Evolutionary conservation across 2,797 vertebrate species (phyloP).

Genomic region (Cetoscarus ocellatus): DNA sequence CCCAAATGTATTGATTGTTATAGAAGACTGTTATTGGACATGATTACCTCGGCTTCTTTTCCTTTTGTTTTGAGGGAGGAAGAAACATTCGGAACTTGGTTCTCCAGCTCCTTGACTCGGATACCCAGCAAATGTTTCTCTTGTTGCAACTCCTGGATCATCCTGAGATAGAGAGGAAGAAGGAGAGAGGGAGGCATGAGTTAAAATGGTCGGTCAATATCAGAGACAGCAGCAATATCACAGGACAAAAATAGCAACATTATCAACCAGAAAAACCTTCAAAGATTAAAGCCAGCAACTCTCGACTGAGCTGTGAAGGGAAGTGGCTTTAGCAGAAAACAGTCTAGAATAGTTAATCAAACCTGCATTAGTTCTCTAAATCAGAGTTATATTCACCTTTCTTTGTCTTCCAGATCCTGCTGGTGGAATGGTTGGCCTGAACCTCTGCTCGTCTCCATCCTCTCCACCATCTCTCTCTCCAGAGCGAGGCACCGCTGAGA

Average conservation of each 20-base stretch:
- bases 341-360: too few relatives aligned
- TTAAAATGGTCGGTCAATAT: neutral
- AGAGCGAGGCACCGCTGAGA: constrained; percentile 85
- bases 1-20: neutral
- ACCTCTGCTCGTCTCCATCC: constrained; percentile 46
- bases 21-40: neutral
- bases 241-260: neutral
- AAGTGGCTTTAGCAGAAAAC: neutral
- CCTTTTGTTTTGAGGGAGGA: constrained; percentile 57
- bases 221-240: neutral
- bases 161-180: constrained; percentile 72
- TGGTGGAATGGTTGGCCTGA: constrained; percentile 25
- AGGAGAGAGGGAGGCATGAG: neutral
- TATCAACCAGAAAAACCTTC: neutral
- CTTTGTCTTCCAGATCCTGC: constrained; percentile 68
- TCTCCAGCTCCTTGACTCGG: constrained; percentile 64
- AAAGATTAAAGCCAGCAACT: neutral
- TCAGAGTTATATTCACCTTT: constrained; percentile 78
- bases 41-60: constrained; percentile 73
- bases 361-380: too few relatives aligned
- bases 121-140: constrained; percentile 75
- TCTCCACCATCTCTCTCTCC: constrained; percentile 83
- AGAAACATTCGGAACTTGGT: constrained; percentile 61
- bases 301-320: neutral
- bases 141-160: constrained; percentile 84